These are phyloP conservation scores for Hylaeus volcanicus DNA, from an alignment of 1,140 invertebrate genomes.

Conservation along the genomic window DNA sequence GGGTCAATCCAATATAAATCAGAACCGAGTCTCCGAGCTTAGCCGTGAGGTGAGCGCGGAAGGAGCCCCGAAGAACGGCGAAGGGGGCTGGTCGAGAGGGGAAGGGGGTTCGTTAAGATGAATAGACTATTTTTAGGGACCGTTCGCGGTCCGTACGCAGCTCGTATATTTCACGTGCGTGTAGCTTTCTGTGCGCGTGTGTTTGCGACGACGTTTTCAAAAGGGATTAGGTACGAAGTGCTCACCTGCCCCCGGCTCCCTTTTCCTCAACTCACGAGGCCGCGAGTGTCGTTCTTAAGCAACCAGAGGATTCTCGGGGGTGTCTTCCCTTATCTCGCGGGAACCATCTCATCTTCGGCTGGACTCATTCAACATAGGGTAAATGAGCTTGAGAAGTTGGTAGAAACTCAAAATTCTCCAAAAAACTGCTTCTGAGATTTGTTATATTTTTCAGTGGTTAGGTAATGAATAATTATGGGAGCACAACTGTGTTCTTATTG, in stretches of 20 bases:
- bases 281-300: neutral
- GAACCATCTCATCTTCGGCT: too few relatives aligned
- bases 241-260: conserved; percentile 65
- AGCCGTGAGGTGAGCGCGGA: conserved; percentile 32
- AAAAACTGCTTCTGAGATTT: too few relatives aligned
- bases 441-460: too few relatives aligned
- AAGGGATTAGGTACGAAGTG: conserved; percentile 63
- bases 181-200: conserved; percentile 32
- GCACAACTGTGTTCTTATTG: too few relatives aligned
- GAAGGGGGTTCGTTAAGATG: conserved; percentile 40
- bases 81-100: conserved; percentile 30
- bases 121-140: conserved; percentile 68
- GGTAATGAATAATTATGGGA: too few relatives aligned
- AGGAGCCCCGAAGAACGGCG: conserved; percentile 31
- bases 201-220: conserved; percentile 53
- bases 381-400: too few relatives aligned
- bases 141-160: conserved; percentile 46
- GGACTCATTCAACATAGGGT: too few relatives aligned
- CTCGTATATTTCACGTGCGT: conserved; percentile 1
- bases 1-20: conserved; percentile 79
- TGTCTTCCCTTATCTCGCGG: conserved; percentile 3
- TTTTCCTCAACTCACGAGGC: neutral
- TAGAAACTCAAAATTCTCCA: too few relatives aligned
- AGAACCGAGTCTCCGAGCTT: conserved; percentile 64
- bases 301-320: neutral